Percentiles rank a stretch among this genome's conserved stretches.
Conservation (phyloP, 2,113 vertebrate genomes). For the Poeciliopsis retropinna region DNA sequence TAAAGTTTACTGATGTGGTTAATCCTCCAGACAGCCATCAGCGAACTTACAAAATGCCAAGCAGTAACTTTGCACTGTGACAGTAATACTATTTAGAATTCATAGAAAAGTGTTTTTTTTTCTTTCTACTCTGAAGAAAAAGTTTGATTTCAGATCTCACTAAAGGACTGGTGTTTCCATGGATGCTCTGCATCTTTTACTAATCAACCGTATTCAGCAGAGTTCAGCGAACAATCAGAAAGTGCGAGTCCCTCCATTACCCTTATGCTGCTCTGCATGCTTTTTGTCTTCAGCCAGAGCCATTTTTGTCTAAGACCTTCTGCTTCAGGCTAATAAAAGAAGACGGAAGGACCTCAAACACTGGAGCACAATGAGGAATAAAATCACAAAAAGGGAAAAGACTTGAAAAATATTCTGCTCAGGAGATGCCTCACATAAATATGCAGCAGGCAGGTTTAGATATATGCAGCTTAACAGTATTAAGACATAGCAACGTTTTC, state of each 20-base stretch:
- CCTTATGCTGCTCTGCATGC: too few species aligned
- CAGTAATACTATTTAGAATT: slow-evolving; percentile 55
- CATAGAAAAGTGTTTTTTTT: slow-evolving; percentile 23
- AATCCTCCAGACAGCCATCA: slow-evolving; percentile 64
- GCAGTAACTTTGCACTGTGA: slow-evolving; percentile 34
- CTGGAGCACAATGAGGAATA: not conserved
- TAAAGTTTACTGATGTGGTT: slow-evolving; percentile 58
- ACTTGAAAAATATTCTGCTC: not conserved
- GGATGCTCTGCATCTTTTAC: too few species aligned
- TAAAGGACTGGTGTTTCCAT: not conserved
- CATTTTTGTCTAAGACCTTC: too few species aligned
- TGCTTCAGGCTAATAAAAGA: too few species aligned
- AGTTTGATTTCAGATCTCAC: slow-evolving; percentile 3
- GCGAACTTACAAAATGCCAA: slow-evolving; percentile 46
- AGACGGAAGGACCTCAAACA: not conserved
- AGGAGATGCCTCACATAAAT: not conserved
- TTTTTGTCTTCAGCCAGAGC: too few species aligned
- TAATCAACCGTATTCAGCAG: too few species aligned
- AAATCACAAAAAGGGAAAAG: not conserved
- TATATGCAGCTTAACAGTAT: too few species aligned
- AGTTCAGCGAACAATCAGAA: too few species aligned
- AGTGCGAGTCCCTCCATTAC: too few species aligned
- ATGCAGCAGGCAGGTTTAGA: not conserved
- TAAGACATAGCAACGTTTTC: too few species aligned
- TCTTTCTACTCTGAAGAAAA: slow-evolving; percentile 2